Conservation (phyloP, 2,888 invertebrate species). For the Lasioglossum villosulum region DNA sequence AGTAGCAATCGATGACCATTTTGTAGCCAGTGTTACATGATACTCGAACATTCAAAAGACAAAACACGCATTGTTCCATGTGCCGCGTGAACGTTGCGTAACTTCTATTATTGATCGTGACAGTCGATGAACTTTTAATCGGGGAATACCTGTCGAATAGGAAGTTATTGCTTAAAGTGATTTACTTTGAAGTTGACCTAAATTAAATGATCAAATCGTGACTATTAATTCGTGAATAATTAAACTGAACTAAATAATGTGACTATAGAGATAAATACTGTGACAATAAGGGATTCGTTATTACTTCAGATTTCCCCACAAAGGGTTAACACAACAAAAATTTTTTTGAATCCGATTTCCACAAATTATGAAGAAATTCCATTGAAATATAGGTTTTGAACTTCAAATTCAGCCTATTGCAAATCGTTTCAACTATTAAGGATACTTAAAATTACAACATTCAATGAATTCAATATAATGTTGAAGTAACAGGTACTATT, state of each 20-base stretch:
- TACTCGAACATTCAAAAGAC: slow-evolving; percentile 15
- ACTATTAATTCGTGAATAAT: neutral
- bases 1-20: slow-evolving; percentile 48
- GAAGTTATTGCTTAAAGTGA: neutral
- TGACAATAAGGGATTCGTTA: no score
- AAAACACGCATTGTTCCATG: neutral
- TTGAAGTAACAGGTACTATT: no score
- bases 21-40: slow-evolving; percentile 20
- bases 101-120: neutral
- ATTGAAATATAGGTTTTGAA: neutral
- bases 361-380: neutral
- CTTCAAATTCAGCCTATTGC: no score
- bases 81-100: neutral
- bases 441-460: no score
- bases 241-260: neutral
- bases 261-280: no score
- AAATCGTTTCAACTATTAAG: no score
- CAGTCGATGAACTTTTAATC: neutral
- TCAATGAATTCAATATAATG: no score
- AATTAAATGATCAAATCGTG: neutral
- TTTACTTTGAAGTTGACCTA: neutral
- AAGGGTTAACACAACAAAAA: no score
- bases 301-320: no score
- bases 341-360: neutral
- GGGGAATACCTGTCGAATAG: neutral